Percentiles rank a stretch among this genome's conserved stretches.
Conservation (phyloP, 2,888 invertebrate species). For the Trachelus iudaicus region DNA sequence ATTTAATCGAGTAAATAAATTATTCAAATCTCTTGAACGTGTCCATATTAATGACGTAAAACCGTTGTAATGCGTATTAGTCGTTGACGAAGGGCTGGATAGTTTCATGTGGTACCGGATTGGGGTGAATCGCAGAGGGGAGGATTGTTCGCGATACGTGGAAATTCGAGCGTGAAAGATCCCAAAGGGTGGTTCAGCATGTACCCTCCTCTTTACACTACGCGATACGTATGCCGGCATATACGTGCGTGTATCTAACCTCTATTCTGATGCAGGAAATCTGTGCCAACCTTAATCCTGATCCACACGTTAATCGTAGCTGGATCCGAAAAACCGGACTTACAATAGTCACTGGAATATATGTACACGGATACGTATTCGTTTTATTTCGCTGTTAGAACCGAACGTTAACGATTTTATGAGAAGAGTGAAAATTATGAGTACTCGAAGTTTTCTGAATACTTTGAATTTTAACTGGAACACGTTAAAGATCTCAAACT, state of each 20-base stretch:
- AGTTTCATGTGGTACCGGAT: neutral
- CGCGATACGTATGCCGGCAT: conserved; percentile 11
- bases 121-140: neutral
- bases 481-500: neutral
- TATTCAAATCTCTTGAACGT: conserved; percentile 54
- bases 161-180: conserved; percentile 45
- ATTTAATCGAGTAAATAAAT: conserved; percentile 33
- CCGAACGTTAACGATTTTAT: neutral
- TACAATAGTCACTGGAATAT: neutral
- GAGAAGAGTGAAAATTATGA: neutral
- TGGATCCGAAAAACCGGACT: conserved; percentile 46
- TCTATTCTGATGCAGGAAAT: conserved; percentile 40
- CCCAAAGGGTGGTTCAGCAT: neutral
- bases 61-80: conserved; percentile 60
- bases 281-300: conserved; percentile 57
- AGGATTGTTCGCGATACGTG: conserved; percentile 34
- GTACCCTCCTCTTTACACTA: neutral
- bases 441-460: neutral
- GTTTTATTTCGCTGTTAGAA: neutral
- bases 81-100: neutral
- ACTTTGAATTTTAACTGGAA: neutral
- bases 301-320: conserved; percentile 62
- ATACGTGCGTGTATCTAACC: conserved; percentile 14
- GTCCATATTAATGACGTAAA: conserved; percentile 58
- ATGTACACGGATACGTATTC: neutral